Evolutionary conservation across 2,113 vertebrate genomes (phyloP).

Genomic region (Cyanoramphus novaezelandiae): DNA sequence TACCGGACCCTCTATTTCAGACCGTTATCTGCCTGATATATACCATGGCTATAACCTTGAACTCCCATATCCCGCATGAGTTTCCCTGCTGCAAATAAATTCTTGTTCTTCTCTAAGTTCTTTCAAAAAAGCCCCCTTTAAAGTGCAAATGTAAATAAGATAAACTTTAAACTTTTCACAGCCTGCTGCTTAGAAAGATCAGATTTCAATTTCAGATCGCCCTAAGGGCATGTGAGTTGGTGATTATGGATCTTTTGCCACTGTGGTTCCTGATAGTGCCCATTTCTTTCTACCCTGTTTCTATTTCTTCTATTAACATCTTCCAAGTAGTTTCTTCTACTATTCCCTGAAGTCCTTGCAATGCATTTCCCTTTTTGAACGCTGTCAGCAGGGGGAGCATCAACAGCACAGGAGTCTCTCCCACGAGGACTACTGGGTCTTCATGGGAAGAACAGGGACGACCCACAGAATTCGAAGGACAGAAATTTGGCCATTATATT

Average conservation of each 20-base stretch:
- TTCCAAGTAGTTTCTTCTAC: not conserved
- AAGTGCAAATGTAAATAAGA: not conserved
- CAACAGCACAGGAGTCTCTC: not conserved
- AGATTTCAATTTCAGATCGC: not conserved
- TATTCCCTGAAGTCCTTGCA: not conserved
- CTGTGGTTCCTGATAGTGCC: not conserved
- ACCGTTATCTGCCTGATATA: not conserved
- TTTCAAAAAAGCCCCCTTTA: not conserved
- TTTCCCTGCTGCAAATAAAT: not conserved
- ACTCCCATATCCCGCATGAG: not conserved
- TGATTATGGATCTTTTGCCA: not conserved
- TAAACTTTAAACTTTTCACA: not conserved
- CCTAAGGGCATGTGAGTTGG: rapidly evolving
- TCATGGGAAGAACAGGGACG: not conserved
- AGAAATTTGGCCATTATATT: not conserved
- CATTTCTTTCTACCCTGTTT: not conserved
- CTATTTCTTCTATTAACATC: not conserved
- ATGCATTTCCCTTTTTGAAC: not conserved
- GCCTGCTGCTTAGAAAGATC: not conserved
- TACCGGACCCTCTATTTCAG: not conserved
- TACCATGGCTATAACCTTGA: not conserved
- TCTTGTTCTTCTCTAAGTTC: not conserved
- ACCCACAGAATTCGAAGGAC: not conserved
- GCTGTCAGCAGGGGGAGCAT: slow-evolving; percentile 11
- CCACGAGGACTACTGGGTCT: not conserved